Conservation (phyloP, 1,140 invertebrate species). For the Hylaeus anthracinus region DNA sequence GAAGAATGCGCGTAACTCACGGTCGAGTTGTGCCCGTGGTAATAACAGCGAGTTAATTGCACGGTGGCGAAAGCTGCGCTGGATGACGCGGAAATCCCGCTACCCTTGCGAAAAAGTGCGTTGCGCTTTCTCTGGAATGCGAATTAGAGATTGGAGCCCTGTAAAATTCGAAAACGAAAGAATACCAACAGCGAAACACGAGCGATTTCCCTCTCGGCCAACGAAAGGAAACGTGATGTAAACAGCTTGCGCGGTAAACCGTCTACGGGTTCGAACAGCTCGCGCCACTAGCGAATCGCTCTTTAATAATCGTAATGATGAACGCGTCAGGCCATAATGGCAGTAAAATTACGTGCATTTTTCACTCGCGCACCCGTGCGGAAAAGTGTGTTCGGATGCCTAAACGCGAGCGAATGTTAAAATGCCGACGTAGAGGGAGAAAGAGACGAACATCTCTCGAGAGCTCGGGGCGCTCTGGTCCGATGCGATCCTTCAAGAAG, state of each 20-base stretch:
- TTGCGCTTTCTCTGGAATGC: no score
- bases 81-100: constrained; percentile 44
- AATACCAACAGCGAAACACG: background rate
- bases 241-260: background rate
- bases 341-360: constrained; percentile 15
- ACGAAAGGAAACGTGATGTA: constrained; percentile 10
- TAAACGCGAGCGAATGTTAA: constrained; percentile 3
- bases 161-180: no score
- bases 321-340: constrained; percentile 19
- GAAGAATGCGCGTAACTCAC: constrained; percentile 62
- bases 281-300: constrained; percentile 26
- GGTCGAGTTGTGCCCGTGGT: constrained; percentile 59
- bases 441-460: constrained; percentile 33
- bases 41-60: constrained; percentile 74
- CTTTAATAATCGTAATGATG: constrained; percentile 42
- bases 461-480: constrained; percentile 37
- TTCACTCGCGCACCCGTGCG: background rate
- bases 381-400: constrained; percentile 6
- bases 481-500: constrained; percentile 58
- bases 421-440: background rate
- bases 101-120: background rate
- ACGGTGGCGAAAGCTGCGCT: constrained; percentile 43
- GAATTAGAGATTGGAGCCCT: no score
- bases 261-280: background rate
- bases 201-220: constrained; percentile 25